A percentile compares a stretch with the other conserved stretches of the same genome.
These are phyloP conservation scores for Zaprionus vittiger DNA, from an alignment of 1,140 invertebrate species.

Conservation along the genomic window DNA sequence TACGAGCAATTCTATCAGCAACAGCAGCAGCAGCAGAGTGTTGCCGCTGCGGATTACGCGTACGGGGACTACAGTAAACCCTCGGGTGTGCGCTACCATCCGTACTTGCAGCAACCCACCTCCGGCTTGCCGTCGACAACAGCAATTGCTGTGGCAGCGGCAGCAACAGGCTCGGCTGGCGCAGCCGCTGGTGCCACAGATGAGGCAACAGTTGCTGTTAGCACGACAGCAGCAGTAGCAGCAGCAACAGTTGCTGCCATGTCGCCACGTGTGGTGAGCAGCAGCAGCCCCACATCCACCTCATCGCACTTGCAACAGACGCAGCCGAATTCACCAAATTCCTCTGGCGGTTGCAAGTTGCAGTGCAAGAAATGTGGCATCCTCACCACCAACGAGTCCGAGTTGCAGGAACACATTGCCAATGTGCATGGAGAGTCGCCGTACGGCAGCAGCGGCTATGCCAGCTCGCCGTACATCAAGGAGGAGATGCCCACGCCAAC, in stretches of 20 bases:
- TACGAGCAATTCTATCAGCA: constrained; percentile 84
- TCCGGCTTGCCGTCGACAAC: constrained; percentile 39
- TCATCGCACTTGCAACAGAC: constrained; percentile 85
- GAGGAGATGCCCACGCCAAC: constrained; percentile 74
- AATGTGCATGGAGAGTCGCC: constrained; percentile 88
- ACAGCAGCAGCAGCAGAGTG: constrained; percentile 51
- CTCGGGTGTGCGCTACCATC: constrained; percentile 74
- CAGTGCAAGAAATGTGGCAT: constrained; percentile 93
- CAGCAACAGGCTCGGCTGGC: background rate
- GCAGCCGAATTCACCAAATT: constrained; percentile 83
- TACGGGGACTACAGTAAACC: constrained; percentile 45
- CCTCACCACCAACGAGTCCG: constrained; percentile 89
- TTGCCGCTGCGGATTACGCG: constrained; percentile 42
- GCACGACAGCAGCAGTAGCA: constrained; percentile 51
- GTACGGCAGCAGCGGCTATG: constrained; percentile 81
- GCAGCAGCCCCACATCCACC: constrained; percentile 77
- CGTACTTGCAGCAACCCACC: constrained; percentile 74
- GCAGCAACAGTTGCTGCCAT: constrained; percentile 54
- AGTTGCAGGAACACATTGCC: constrained; percentile 89
- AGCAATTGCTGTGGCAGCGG: background rate
- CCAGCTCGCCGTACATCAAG: constrained; percentile 83
- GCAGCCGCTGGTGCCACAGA: constrained; percentile 17
- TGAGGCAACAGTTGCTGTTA: constrained; percentile 48
- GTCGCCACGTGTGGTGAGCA: constrained; percentile 82
- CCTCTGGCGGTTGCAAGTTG: constrained; percentile 85